Conservation (phyloP, 2,797 vertebrate genomes). For the Chromis chromis region DNA sequence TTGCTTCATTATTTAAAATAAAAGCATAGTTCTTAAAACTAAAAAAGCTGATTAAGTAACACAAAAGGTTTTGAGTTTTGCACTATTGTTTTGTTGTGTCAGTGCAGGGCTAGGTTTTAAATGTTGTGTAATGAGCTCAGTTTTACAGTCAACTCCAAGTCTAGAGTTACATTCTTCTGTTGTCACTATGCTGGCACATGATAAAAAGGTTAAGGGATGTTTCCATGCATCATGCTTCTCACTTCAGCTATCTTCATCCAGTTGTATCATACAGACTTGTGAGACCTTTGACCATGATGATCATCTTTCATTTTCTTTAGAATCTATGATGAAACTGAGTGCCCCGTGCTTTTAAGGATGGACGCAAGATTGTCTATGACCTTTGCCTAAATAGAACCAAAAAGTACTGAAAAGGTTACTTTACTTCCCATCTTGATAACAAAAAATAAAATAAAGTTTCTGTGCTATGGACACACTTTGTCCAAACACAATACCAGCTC, state of each 20-base stretch:
- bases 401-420: not conserved
- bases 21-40: not conserved
- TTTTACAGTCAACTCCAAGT: too few relatives aligned
- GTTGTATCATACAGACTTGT: too few relatives aligned
- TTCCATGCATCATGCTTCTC: too few relatives aligned
- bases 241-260: not conserved
- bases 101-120: too few relatives aligned
- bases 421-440: not conserved
- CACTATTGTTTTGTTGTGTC: too few relatives aligned
- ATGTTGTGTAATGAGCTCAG: too few relatives aligned
- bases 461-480: too few relatives aligned
- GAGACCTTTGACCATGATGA: not conserved
- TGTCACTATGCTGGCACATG: too few relatives aligned
- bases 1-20: not conserved
- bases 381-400: not conserved
- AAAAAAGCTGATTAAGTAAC: not conserved
- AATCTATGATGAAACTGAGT: not conserved
- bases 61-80: too few relatives aligned
- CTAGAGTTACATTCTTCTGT: too few relatives aligned
- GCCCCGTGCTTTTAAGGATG: not conserved
- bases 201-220: too few relatives aligned
- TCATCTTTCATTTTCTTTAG: not conserved
- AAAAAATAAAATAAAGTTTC: not conserved
- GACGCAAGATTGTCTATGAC: not conserved
- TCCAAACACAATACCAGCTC: not conserved